phyloP scores from a whole-genome alignment of 2,888 invertebrate species.

The Imbricaverruca yamaguchii region DNA sequence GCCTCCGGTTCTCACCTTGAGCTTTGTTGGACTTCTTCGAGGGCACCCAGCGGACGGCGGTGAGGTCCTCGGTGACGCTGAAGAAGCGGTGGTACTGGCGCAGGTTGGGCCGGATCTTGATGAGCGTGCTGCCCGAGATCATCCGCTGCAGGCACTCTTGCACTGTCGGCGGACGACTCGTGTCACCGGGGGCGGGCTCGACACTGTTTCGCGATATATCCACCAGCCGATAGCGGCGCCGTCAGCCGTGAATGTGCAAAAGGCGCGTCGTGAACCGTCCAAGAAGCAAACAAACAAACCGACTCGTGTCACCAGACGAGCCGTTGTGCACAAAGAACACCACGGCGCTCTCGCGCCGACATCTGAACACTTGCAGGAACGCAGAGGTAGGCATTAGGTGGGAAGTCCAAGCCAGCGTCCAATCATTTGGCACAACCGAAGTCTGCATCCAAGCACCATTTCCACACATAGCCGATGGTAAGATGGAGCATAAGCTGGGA shows the following conservation, averaged over 20 bases:
- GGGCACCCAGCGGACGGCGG: conserved; percentile 51
- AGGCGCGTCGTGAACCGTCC: neutral
- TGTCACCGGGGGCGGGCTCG: neutral
- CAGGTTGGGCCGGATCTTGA: conserved; percentile 50
- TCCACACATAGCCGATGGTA: no score
- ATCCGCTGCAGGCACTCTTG: conserved; percentile 51
- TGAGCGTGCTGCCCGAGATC: conserved; percentile 50
- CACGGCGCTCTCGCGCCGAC: neutral
- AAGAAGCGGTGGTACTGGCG: conserved; percentile 52
- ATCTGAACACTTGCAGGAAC: neutral
- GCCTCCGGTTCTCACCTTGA: conserved; percentile 41
- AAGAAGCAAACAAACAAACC: neutral
- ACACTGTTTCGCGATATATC: neutral
- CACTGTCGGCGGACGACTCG: conserved; percentile 40
- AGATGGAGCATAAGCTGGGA: no score
- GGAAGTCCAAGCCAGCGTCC: no score
- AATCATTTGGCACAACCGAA: no score
- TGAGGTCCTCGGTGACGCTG: conserved; percentile 47
- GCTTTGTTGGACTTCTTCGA: conserved; percentile 53
- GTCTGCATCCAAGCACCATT: no score
- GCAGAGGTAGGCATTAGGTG: no score
- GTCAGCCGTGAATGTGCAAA: no score
- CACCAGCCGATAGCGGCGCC: neutral
- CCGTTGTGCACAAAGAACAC: neutral
- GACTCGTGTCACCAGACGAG: neutral